These are phyloP conservation scores for Phania funesta DNA, from an alignment of 2,888 invertebrate species.

Conservation along the genomic window DNA sequence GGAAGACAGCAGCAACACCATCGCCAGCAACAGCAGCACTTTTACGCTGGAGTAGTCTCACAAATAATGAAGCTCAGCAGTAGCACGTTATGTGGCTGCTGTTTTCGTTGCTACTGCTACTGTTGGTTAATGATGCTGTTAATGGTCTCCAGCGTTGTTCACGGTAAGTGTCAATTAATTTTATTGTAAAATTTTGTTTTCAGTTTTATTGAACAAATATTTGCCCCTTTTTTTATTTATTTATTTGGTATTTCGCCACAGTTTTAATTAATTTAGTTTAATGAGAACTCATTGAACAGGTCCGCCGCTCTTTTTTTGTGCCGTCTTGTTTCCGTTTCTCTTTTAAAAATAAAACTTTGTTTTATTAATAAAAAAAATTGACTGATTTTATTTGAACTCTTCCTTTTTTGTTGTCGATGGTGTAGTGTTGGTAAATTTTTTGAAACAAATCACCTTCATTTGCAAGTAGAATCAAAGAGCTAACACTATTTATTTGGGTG, in stretches of 20 bases:
- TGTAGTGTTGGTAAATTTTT: no score
- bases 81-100: constrained; percentile 70
- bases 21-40: constrained; percentile 52
- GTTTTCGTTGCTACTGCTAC: constrained; percentile 73
- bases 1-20: constrained; percentile 54
- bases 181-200: constrained; percentile 25
- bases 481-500: no score
- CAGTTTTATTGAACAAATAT: constrained; percentile 9
- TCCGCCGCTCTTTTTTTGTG: no score
- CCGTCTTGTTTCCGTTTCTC: no score
- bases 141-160: constrained; percentile 75
- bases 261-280: neutral
- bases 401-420: no score
- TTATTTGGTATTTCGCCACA: neutral
- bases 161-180: constrained; percentile 71
- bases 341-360: no score
- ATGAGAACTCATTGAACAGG: no score
- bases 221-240: neutral
- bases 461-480: no score
- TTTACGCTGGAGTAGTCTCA: constrained; percentile 63
- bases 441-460: no score
- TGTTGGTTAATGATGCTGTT: constrained; percentile 75
- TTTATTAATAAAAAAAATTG: no score
- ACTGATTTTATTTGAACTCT: no score
- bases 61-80: constrained; percentile 71